phyloP scores from a whole-genome alignment of 2,113 vertebrate genomes.

The Microtus oregoni region DNA sequence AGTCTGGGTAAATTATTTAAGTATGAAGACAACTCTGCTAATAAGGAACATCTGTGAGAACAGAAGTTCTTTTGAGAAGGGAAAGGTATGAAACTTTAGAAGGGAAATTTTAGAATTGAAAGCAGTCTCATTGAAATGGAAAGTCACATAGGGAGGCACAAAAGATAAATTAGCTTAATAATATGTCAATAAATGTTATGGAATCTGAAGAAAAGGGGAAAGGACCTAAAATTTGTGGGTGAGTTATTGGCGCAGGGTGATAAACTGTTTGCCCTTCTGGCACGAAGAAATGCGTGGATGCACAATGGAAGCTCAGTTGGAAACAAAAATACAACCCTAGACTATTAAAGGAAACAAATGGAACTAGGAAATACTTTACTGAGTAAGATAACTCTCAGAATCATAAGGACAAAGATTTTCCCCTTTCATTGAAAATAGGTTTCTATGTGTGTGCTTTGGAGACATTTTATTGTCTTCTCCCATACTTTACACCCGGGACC shows the following conservation, averaged over 20 bases:
- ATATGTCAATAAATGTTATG: neutral
- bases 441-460: neutral
- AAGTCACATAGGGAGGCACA: neutral
- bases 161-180: neutral
- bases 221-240: neutral
- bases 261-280: neutral
- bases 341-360: neutral
- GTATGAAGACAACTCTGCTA: neutral
- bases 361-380: neutral
- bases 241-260: neutral
- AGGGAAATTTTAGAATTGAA: neutral
- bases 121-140: neutral
- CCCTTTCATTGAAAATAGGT: neutral
- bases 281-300: neutral
- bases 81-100: no score
- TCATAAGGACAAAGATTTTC: neutral
- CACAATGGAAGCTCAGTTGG: neutral
- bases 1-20: neutral
- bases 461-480: neutral
- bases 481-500: neutral
- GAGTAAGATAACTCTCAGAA: neutral
- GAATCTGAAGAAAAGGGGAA: neutral
- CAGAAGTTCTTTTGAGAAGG: neutral
- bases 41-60: neutral
- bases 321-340: neutral